Conservation (phyloP, 2,888 invertebrate genomes). For the Sepioteuthis lessoniana region DNA sequence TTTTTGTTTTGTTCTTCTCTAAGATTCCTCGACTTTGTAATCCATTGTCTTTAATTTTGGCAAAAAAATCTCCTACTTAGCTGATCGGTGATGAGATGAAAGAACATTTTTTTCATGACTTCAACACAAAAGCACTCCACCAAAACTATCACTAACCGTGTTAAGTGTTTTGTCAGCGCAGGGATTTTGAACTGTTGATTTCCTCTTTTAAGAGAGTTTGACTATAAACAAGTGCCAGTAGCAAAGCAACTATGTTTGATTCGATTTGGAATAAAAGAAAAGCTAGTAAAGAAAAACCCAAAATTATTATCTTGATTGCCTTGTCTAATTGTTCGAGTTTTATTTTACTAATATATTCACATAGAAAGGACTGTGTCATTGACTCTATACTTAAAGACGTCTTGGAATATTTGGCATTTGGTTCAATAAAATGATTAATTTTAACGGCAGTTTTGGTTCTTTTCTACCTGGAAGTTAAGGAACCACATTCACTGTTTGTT, state of each 20-base stretch:
- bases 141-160: neutral
- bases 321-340: too few species aligned
- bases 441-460: too few species aligned
- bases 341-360: too few species aligned
- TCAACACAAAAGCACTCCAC: neutral
- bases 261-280: neutral
- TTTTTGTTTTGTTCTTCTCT: neutral
- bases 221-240: neutral
- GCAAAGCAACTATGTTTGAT: neutral
- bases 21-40: neutral
- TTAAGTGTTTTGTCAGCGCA: neutral
- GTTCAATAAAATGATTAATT: too few species aligned
- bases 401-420: too few species aligned
- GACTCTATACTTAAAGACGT: too few species aligned
- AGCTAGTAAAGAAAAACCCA: neutral
- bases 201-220: neutral
- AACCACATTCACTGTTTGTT: too few species aligned
- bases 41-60: neutral
- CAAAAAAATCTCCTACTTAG: neutral
- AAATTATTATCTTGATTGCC: too few species aligned
- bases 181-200: neutral
- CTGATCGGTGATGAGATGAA: neutral
- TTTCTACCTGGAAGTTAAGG: too few species aligned
- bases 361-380: too few species aligned
- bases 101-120: neutral